Evolutionary conservation across 2,113 vertebrate species (phyloP), one percentile per base, ranked within the genome.

Genomic region (Aptenodytes forsteri): DNA sequence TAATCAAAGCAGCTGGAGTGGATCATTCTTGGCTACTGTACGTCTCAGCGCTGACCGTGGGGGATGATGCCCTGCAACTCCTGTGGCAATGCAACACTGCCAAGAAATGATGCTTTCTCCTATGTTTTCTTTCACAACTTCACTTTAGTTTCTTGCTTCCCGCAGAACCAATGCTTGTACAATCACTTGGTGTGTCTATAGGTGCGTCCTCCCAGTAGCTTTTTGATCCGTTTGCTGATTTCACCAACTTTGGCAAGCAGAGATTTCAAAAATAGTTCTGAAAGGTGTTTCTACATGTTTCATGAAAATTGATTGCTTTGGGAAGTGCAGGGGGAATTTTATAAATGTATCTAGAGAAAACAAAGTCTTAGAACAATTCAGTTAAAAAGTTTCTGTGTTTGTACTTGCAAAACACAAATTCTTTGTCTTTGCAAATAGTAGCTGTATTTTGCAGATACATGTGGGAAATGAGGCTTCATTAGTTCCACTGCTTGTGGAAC

Each of bases 391-490:
- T 75, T 79, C 67, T 85, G 21, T 82, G 47, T 84, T 91, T 84
- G 69, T 62, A 78, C 59, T 89, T 86, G 50, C 34, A 89, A 49
- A 88, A 77, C n/a, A 64, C 13, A 16, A 58, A 67, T 59, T 64
- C 62, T 88, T 94, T 80, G 34, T 65, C 54, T 80, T 96, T 92
- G 66, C 58, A 90, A 81, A 92, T 77, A 72, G 67, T 86, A 80
- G 49, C 49, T 89, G 16, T 81, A 52, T 86, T 96, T 95, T 96
- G 76, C 67, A 93, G 89, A 87, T 79, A 72, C 10, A 1, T 16
- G 40, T 49, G 61, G 54, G 54, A 97, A 91, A 95, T 61, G 13
- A 93, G 70, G 44, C 61, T 95, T 95, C 49, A 76, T 93, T 89
- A 95, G 90, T 87, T 91, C 66, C 38, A 14, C 78, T 83, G 52